Conservation (phyloP, 2,888 invertebrate species). For the Silvanus unidentatus region DNA sequence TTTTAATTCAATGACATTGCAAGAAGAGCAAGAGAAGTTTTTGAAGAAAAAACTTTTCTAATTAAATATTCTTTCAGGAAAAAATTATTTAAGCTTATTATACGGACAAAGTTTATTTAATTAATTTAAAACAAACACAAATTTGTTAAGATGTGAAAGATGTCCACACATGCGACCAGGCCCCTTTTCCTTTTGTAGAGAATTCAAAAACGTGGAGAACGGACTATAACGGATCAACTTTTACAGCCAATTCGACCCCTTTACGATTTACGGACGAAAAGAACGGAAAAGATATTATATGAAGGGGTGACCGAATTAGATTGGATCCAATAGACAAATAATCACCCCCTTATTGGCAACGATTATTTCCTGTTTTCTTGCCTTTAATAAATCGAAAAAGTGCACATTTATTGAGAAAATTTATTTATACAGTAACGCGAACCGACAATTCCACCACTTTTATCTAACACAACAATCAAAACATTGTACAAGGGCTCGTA, state of each 20-base stretch:
- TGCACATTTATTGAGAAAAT: too few relatives aligned
- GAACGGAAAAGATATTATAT: conserved; percentile 4
- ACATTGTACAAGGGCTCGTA: too few relatives aligned
- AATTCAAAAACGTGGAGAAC: conserved; percentile 12
- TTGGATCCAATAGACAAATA: conserved; percentile 10
- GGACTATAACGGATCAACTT: conserved; percentile 11
- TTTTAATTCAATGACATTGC: too few relatives aligned
- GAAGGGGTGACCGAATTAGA: conserved; percentile 6
- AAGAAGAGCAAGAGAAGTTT: too few relatives aligned
- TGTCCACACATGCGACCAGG: background rate
- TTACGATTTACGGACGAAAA: conserved; percentile 6
- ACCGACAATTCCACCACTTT: too few relatives aligned
- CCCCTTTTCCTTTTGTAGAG: too few relatives aligned
- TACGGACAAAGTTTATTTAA: too few relatives aligned
- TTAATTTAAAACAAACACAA: background rate
- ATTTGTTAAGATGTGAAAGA: background rate
- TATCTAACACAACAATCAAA: too few relatives aligned
- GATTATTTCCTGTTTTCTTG: conserved; percentile 12
- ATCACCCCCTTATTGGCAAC: conserved; percentile 11
- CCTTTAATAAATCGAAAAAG: background rate
- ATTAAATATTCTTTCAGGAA: too few relatives aligned
- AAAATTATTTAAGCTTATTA: too few relatives aligned
- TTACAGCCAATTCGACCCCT: conserved; percentile 16
- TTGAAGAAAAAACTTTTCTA: too few relatives aligned
- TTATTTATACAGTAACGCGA: too few relatives aligned